phyloP scores from a whole-genome alignment of 2,888 invertebrate genomes.

The Caenorhabditis uteleia region DNA sequence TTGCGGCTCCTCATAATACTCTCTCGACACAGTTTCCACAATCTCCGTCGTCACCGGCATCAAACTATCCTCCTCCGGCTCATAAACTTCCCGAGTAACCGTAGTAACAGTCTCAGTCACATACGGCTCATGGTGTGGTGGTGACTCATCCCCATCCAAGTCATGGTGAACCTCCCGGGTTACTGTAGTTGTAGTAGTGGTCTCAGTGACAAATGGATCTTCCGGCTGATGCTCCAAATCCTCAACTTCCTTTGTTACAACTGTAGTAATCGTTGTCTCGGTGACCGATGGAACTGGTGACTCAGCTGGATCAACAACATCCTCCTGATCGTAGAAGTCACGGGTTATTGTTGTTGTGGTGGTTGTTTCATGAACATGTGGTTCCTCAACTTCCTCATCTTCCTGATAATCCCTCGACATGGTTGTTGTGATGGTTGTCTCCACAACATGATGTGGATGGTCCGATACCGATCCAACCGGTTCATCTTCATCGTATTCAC shows the following conservation, averaged over 20 bases:
- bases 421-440: constrained; percentile 9
- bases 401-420: constrained; percentile 4
- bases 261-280: too few species aligned
- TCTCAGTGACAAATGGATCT: constrained; percentile 1
- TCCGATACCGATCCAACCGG: background rate
- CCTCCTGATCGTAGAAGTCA: constrained; percentile 13
- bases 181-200: constrained; percentile 7
- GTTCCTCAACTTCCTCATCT: constrained; percentile 4
- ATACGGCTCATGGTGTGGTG: too few species aligned
- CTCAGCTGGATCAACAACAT: background rate
- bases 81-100: background rate
- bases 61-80: background rate
- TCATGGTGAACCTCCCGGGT: background rate
- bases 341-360: constrained; percentile 16
- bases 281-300: too few species aligned
- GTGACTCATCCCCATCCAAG: too few species aligned
- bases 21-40: background rate
- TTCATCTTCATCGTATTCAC: background rate
- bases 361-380: constrained; percentile 4
- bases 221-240: too few species aligned
- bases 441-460: background rate
- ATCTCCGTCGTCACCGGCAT: background rate
- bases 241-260: too few species aligned
- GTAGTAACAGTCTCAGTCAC: too few species aligned
- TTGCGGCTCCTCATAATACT: background rate